A percentile compares a stretch with the other conserved stretches of the same genome.
phyloP scores from a whole-genome alignment of 2,888 invertebrate species.

The Osedax fenrisi region DNA sequence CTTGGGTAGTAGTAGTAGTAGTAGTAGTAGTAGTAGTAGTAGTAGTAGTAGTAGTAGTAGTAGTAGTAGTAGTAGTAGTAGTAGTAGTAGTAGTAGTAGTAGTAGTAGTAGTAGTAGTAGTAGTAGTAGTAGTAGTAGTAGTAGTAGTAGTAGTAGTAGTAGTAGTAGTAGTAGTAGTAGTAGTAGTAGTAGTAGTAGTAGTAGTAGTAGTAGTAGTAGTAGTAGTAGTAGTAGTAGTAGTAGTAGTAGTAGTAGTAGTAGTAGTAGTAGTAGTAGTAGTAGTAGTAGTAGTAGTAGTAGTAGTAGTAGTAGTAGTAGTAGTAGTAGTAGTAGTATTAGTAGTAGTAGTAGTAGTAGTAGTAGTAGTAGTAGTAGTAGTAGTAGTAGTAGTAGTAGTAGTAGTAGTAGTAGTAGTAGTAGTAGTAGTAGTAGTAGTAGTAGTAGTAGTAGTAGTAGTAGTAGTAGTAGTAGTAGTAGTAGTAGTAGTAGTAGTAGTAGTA shows the following conservation, averaged over 20 bases:
- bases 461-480: neutral
- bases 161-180: constrained; percentile 16
- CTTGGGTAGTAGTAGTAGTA: no score
- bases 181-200: constrained; percentile 16
- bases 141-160: constrained; percentile 16
- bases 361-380: neutral
- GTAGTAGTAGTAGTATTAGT: no score
- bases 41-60: neutral
- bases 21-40: neutral
- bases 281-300: neutral
- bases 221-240: neutral
- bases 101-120: neutral
- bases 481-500: neutral
- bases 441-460: neutral
- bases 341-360: no score
- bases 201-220: neutral
- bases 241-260: neutral
- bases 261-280: neutral
- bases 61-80: neutral
- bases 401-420: no score
- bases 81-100: constrained; percentile 2
- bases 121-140: constrained; percentile 2
- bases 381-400: neutral
- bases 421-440: constrained; percentile 2
- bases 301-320: neutral